These are phyloP conservation scores for Thaumatotibia leucotreta DNA, from an alignment of 1,140 invertebrate species.

Conservation along the genomic window DNA sequence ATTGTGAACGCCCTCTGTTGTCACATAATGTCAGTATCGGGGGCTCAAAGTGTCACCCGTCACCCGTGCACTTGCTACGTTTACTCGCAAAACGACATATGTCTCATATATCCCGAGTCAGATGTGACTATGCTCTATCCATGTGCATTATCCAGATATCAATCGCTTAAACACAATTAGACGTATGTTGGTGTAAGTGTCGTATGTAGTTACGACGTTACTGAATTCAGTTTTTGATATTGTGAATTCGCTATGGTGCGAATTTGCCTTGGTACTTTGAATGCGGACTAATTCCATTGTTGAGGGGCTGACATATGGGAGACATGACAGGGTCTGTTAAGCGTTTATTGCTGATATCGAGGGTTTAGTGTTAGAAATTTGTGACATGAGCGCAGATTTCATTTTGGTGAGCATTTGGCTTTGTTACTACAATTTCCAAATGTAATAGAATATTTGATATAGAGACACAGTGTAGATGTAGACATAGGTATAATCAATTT, in stretches of 20 bases:
- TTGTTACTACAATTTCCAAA: too few relatives aligned
- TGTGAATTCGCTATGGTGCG: constrained; percentile 47
- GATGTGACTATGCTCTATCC: not conserved
- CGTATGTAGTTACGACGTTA: not conserved
- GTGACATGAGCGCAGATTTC: not conserved
- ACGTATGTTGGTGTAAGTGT: not conserved
- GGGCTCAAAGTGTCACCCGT: constrained; percentile 68
- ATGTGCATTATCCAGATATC: not conserved
- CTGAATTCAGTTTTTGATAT: constrained; percentile 30
- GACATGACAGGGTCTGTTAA: constrained; percentile 60
- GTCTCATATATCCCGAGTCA: not conserved
- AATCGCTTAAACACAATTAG: not conserved
- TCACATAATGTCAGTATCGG: constrained; percentile 71
- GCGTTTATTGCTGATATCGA: constrained; percentile 57
- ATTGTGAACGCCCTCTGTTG: constrained; percentile 55
- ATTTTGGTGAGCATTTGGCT: not conserved
- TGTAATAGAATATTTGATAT: not conserved
- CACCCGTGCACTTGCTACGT: constrained; percentile 66
- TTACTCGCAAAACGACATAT: constrained; percentile 36
- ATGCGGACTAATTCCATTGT: constrained; percentile 75
- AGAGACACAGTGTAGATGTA: not conserved
- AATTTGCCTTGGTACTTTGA: constrained; percentile 67
- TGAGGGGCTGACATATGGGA: constrained; percentile 61
- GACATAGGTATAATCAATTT: not conserved
- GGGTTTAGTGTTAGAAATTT: constrained; percentile 11